Evolutionary conservation across 2,113 vertebrate species (phyloP).

Genomic region (Marmota monax): DNA sequence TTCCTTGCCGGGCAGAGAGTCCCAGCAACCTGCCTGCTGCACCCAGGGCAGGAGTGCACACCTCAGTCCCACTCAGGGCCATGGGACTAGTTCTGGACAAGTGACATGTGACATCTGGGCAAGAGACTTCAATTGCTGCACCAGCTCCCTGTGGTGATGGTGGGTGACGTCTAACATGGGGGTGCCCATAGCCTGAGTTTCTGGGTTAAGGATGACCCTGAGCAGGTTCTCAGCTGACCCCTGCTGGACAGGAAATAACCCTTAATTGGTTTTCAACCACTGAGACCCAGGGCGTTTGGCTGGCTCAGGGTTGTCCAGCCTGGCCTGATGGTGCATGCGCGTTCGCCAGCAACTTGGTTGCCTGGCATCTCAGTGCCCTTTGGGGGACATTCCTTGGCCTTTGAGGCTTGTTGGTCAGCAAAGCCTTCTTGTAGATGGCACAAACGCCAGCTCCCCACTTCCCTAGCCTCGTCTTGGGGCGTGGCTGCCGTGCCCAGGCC

Average conservation of each 20-base stretch:
- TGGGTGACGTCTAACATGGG: neutral
- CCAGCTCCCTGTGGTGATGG: neutral
- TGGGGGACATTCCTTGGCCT: neutral
- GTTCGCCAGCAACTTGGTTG: neutral
- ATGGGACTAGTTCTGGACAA: neutral
- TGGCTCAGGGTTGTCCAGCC: neutral
- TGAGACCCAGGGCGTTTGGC: neutral
- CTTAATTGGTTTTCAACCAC: neutral
- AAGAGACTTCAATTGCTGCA: neutral
- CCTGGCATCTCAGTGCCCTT: neutral
- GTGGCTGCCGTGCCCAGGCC: rapidly evolving
- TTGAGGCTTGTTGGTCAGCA: neutral
- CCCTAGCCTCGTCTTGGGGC: neutral
- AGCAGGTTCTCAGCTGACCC: neutral
- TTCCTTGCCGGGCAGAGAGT: neutral
- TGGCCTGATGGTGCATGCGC: neutral
- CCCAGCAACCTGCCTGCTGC: neutral
- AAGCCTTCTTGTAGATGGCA: neutral
- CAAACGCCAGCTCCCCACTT: neutral
- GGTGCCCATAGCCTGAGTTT: neutral
- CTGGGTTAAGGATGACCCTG: neutral
- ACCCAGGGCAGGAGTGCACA: neutral
- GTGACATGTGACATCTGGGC: neutral
- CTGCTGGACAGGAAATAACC: neutral
- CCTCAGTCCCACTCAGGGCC: neutral